A percentile compares a stretch with the other conserved stretches of the same genome.
Conservation (phyloP, 2,797 vertebrate species). For the Acipenser oxyrinchus region DNA sequence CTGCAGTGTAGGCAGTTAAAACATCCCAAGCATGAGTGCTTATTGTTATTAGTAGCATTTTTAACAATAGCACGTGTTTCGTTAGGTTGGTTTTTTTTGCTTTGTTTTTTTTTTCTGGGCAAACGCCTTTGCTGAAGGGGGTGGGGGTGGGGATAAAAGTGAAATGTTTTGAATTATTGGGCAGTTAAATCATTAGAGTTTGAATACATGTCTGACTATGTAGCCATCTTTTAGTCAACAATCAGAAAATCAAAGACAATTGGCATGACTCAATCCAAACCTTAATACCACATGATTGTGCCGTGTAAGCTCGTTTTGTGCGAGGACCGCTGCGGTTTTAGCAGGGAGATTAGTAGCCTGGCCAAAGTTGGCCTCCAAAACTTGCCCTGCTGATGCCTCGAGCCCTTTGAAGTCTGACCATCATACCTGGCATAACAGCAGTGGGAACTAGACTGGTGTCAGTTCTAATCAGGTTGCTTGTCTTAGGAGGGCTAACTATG, state of each 20-base stretch:
- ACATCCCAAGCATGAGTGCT: too few relatives aligned
- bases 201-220: constrained; percentile 69
- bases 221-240: constrained; percentile 75
- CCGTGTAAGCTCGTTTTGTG: constrained; percentile 85
- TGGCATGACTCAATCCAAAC: constrained; percentile 77
- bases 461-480: constrained; percentile 76
- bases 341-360: constrained; percentile 67
- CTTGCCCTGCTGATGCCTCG: constrained; percentile 79
- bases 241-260: constrained; percentile 85
- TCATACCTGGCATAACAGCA: constrained; percentile 81
- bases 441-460: constrained; percentile 84
- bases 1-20: too few relatives aligned
- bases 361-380: constrained; percentile 70
- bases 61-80: too few relatives aligned
- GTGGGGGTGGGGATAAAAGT: too few relatives aligned
- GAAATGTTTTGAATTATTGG: constrained; percentile 57
- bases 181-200: constrained; percentile 63
- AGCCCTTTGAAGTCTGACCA: constrained; percentile 83
- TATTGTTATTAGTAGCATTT: too few relatives aligned
- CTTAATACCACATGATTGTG: constrained; percentile 85
- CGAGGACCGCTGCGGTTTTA: constrained; percentile 77
- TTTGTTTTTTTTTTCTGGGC: too few relatives aligned
- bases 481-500: constrained; percentile 65
- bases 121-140: too few relatives aligned
- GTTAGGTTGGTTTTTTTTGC: too few relatives aligned